Evolutionary conservation across 2,797 vertebrate species (phyloP), one percentile per base, ranked within the genome.

Genomic region (Gambelia wislizenii): DNA sequence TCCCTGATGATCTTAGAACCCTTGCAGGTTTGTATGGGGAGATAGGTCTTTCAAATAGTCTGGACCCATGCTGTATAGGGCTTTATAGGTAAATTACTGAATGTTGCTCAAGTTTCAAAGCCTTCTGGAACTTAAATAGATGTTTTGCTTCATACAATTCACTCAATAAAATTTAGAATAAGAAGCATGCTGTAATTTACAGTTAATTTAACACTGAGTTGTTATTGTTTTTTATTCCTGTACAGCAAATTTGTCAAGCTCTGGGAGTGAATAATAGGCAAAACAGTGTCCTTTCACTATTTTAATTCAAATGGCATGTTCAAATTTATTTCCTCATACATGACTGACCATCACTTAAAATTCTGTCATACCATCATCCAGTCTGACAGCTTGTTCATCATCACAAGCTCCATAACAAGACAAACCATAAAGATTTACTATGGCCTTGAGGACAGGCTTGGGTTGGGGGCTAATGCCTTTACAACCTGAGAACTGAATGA

Each of bases 311-410:
- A 27, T 22, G 9, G 83, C 25, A 47, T 13, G 27, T 16, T 86
- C 69, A 64, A 64, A 39, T 27, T n/a, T 33, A 47, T 75, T 75
- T 61, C 27, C 3, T 64, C 20, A 36, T 54, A 47, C 33, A 14
- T 79, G 85, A 78, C 59, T 83, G 61, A 39, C 39, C 44, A 74
- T 70, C 52, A 61, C 74, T 59, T 59, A 49, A 70, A 59, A 78
- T 70, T 30, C 39, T 36, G 49, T 30, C 74, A 61, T 33, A 36
- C 33, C 33, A 36, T 39, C 49, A 67, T 64, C 79, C 36, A 22
- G 9, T 16, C 47, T 90, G 89, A 77, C 84, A 90, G 72, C 64
- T 56, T 83, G 85, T 69, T 90, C 42, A 70, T 56, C 72, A 90
- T 56, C 30, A 61, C 75, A 49, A 61, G 39, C 67, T 74, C 52